Evolutionary conservation across 2,113 vertebrate species (phyloP).

Genomic region (Mustela lutreola): DNA sequence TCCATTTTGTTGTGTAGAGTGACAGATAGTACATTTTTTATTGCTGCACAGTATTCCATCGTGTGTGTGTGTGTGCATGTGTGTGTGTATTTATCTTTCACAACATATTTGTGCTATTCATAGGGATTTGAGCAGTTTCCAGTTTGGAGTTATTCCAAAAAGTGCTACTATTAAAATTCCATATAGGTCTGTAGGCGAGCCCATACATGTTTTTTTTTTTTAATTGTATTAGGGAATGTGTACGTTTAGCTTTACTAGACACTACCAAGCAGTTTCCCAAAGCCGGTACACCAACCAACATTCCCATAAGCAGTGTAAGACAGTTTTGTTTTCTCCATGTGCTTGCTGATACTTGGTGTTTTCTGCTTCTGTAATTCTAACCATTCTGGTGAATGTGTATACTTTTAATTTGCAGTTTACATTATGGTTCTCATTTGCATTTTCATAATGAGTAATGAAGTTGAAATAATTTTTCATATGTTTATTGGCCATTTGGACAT

Average conservation of each 20-base stretch:
- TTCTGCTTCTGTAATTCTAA: conserved; percentile 1
- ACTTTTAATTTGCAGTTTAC: conserved; percentile 36
- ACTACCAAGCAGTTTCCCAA: background rate
- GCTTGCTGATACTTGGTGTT: background rate
- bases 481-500: background rate
- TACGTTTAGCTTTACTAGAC: background rate
- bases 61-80: fast-evolving
- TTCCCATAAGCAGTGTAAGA: background rate
- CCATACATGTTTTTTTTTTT: background rate
- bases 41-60: background rate
- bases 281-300: background rate
- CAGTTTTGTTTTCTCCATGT: background rate
- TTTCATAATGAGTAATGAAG: background rate
- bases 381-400: background rate
- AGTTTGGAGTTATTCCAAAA: background rate
- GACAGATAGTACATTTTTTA: background rate
- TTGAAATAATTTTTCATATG: background rate
- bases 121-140: background rate
- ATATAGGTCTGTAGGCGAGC: background rate
- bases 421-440: conserved; percentile 44
- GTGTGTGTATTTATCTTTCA: background rate
- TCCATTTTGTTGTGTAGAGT: background rate
- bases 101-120: background rate
- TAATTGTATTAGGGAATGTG: background rate
- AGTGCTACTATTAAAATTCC: background rate